phyloP scores from a whole-genome alignment of 2,113 vertebrate genomes.

The Pelodiscus sinensis region DNA sequence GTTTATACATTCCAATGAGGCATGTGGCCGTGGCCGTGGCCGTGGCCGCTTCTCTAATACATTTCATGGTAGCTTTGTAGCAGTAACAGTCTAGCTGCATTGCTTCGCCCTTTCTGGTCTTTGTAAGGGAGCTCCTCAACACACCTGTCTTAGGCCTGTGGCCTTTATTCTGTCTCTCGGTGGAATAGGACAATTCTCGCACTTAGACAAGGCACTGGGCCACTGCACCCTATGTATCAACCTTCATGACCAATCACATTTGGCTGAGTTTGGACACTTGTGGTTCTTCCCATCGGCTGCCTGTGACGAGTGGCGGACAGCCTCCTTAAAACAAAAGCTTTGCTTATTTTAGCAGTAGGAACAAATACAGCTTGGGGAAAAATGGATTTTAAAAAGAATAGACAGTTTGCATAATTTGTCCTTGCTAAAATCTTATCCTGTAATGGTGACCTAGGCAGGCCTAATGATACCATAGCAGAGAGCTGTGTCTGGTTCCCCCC shows the following conservation, averaged over 20 bases:
- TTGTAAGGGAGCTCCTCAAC: not conserved
- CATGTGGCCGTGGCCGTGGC: not conserved
- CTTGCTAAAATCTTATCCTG: not conserved
- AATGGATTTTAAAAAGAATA: not conserved
- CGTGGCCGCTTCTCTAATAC: not conserved
- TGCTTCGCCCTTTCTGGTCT: not conserved
- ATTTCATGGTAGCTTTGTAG: not conserved
- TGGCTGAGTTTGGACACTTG: not conserved
- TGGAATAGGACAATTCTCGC: not conserved
- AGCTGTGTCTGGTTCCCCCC: too few species aligned
- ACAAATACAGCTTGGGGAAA: not conserved
- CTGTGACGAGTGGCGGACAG: not conserved
- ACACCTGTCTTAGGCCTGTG: not conserved
- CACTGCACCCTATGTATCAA: not conserved
- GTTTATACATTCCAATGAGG: not conserved
- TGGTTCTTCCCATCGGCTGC: not conserved
- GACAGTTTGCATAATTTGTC: not conserved
- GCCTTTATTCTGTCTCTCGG: not conserved
- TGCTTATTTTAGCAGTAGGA: not conserved
- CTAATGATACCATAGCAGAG: not conserved
- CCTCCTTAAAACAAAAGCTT: not conserved
- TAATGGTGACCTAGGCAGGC: not conserved
- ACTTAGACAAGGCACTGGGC: not conserved
- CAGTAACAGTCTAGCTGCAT: not conserved
- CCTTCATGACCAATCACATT: constrained; percentile 36